Evolutionary conservation across 1,140 invertebrate genomes (phyloP), one percentile per base, ranked within the genome.

Genomic region (Eriocheir sinensis): DNA sequence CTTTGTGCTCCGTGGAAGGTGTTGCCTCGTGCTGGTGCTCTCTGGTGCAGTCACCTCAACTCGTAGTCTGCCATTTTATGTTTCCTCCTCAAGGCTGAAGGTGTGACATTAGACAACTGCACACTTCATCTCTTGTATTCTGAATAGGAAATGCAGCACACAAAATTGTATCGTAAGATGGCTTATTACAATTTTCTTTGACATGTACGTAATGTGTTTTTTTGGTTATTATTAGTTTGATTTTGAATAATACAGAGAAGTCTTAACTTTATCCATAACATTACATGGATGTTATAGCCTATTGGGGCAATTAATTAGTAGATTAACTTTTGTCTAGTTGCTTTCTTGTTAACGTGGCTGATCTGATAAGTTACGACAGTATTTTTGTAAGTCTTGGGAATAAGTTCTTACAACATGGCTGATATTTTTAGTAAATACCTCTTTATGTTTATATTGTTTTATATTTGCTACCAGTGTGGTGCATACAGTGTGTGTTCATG

Each of bases 11-110:
- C n/a, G 17, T 40, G 40, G 40, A 40, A 40, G 8, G n/a, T 89
- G 88, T 60, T 90, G 89, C 89, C 89, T 72, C 89, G 53, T 72
- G 88, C 41, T 89, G 89, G 89, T 90, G 89, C 89, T 90, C 36
- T 72, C 53, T 90, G 89, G 89, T 72, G 53, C 89, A 90, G 53
- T 72, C 60, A 72, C 41, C 53, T 90, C 53, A 72, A 44, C 36
- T 30, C 60, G 6, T 38, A 72, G n/a, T 90, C n/a, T 72, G 48
- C 34, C 53, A 72, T 72, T 90, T 90, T 90, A 89, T 90, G 53
- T 90, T 72, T 90, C 89, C 48, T 72, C 41, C 89, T 90, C 53
- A 36, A 72, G 89, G 48, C 89, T 72, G 48, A 90, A 90, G 89
- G 60, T 72, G 89, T 90, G 44, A 90, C 30, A 44, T n/a, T n/a